Base-by-base conservation (phyloP, 2,113 vertebrate genomes). In the Notechis scutatus region DNA sequence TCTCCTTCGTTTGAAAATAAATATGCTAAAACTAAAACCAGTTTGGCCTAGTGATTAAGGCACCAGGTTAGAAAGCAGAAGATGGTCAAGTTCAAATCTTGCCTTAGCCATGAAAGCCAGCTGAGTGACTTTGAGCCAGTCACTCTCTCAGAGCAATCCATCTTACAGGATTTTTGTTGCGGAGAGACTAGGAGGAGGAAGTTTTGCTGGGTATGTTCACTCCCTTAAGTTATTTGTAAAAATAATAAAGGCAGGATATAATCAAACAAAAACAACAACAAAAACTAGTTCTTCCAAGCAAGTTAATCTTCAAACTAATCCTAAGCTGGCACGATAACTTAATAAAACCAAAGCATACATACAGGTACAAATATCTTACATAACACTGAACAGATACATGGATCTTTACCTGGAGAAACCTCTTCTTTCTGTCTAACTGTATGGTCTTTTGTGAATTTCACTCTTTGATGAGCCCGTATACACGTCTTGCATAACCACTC, bases 391-490 rank as follows among this genome's bases (percentile, higher is more conserved):
- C 54, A 23, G 94, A 91, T 91, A 21, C 20, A 55, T 12, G 81
- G 85, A 85, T 29, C 29, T 90, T 96, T 97, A 99, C 99, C 99
- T 98, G 99, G 98, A 93, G 99, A 99, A 91, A 99, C 99, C 94
- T 99, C 99, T 87, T 99, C 98, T 95, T 99, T 99, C 95, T 99
- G 99, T 50, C 98, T 98, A 92, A 99, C 99, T 64, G 98, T 99
- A 95, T 99, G 99, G 94, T 99, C 99, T 92, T 99, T 98, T 87
- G 99, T 99, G 97, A 99, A 99, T 97, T 99, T 99, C 47, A 99
- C 99, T 93, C 99, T 97, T 90, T 99, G 99, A 95, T 99, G 99
- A 59, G 99, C 99, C 97, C 99, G 98, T 54, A 99, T 98, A 91
- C 99, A 99, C 0, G 99, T 99, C 95, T 99, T 98, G 42, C 99